Percentiles rank a stretch among this genome's conserved stretches.
These are phyloP conservation scores for Caenorhabditis wallacei DNA, from an alignment of 2,888 invertebrate genomes.

Conservation along the genomic window DNA sequence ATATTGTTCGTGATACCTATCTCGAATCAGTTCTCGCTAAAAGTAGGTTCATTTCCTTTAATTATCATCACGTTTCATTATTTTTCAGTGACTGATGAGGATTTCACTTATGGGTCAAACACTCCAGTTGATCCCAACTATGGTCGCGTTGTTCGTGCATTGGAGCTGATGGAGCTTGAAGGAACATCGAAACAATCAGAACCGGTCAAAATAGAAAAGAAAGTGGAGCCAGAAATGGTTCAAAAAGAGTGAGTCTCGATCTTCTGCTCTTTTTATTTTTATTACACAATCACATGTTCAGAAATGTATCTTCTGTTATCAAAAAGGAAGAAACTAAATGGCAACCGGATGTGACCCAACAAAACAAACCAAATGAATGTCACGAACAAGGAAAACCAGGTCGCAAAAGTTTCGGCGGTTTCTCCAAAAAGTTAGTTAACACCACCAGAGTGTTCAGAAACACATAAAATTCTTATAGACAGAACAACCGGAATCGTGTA, in stretches of 20 bases:
- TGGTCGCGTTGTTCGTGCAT: constrained; percentile 28
- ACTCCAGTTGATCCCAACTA: constrained; percentile 26
- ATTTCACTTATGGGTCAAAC: constrained; percentile 29
- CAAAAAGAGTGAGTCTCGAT: constrained; percentile 16
- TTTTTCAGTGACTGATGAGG: constrained; percentile 28
- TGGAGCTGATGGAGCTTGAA: constrained; percentile 18
- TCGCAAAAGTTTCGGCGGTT: neutral
- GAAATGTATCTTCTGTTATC: neutral
- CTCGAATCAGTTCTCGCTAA: constrained; percentile 12
- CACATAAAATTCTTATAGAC: neutral
- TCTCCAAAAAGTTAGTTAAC: neutral
- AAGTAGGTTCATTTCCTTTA: constrained; percentile 11
- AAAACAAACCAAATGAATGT: neutral
- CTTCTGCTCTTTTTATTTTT: neutral
- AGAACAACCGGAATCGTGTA: neutral
- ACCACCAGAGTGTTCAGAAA: neutral
- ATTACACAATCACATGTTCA: neutral
- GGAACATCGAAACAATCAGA: neutral
- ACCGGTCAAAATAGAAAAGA: neutral
- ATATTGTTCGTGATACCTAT: constrained; percentile 1
- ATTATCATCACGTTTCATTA: no score
- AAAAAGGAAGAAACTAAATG: neutral
- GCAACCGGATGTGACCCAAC: neutral
- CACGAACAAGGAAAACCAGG: neutral
- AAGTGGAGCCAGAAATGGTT: neutral